Base-by-base conservation (phyloP, 2,888 invertebrate species). In the Malthinus seriepunctatus region DNA sequence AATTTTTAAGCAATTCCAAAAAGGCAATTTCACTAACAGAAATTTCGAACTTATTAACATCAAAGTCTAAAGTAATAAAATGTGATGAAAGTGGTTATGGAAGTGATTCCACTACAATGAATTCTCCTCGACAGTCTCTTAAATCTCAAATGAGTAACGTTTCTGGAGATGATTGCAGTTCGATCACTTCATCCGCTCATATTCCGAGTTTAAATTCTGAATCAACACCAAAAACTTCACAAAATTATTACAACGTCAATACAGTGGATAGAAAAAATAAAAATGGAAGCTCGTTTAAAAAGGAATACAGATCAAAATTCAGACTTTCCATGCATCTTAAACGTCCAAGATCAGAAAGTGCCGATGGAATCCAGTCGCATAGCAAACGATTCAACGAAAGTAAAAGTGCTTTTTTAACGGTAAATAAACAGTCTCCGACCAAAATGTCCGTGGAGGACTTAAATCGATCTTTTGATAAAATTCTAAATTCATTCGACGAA, bases 61-160 rank as follows among this genome's bases (percentile, higher is more conserved):
- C 69, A 8, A 61, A 63, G 44, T 63, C 63, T 10, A 59, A 61
- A 38, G 67, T 70, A 66, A 67, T 68, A 60, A 79, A 73, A 69
- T 72, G 67, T 8, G 84, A 84, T 65, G 85, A 85, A 70, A 84
- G 84, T 67, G 85, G 84, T 10, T 85, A 86, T 67, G 85, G 84
- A 61, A 83, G 83, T 42, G 85, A 85, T 69, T 83, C 83, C 10
- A 84, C 83, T 0, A 74, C 82, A 3, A 79, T 81, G 8, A 82
- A 83, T 70, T 83, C 83, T 1, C 83, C 83, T 0, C 77, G 82
- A 52, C 82, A 82, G 49, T 75, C 76, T 14, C 68, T 75, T 9
- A 74, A 74, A 66, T 67, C 67, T 3, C 59, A 67, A 50, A 45
- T 59, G 7, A 63, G 63, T 37, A 65, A 65, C 34, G 9, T 32